A percentile compares a stretch with the other conserved stretches of the same genome.
phyloP scores from a whole-genome alignment of 2,888 invertebrate genomes.

The Phanerotoma sp. region DNA sequence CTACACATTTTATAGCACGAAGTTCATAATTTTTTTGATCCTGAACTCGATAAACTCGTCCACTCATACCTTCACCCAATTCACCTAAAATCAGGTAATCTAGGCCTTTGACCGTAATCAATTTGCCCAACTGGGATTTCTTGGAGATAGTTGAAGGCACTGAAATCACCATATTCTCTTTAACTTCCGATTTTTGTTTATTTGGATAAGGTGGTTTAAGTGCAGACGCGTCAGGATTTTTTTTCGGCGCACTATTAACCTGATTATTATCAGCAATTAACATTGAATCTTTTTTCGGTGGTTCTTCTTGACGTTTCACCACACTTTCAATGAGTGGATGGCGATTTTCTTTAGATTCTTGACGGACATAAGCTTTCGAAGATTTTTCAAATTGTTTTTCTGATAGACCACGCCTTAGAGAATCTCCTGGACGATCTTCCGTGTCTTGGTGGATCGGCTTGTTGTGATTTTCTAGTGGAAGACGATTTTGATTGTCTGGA shows the following conservation, averaged over 20 bases:
- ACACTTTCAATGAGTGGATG: slow-evolving; percentile 21
- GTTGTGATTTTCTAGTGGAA: too few species aligned
- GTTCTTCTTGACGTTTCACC: slow-evolving; percentile 11
- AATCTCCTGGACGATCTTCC: not conserved
- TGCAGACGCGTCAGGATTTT: slow-evolving; percentile 4
- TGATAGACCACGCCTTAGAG: not conserved
- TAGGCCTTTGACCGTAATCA: slow-evolving; percentile 68
- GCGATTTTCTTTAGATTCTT: slow-evolving; percentile 39
- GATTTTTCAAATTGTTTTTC: too few species aligned
- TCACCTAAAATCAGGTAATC: slow-evolving; percentile 73
- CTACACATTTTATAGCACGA: slow-evolving; percentile 81
- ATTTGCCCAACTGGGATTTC: slow-evolving; percentile 48
- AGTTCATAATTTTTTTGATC: slow-evolving; percentile 66
- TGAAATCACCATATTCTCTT: slow-evolving; percentile 38
- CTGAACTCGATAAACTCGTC: slow-evolving; percentile 74
- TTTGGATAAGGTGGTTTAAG: not conserved
- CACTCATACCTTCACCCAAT: slow-evolving; percentile 88
- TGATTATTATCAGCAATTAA: not conserved
- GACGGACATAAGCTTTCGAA: not conserved
- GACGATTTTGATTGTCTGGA: too few species aligned
- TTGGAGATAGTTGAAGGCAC: slow-evolving; percentile 33
- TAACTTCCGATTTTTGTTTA: slow-evolving; percentile 2
- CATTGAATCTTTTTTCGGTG: not conserved
- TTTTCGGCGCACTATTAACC: not conserved
- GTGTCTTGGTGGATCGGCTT: too few species aligned